These are phyloP conservation scores for Microchrysa polita DNA, from an alignment of 2,888 invertebrate genomes.

Conservation along the genomic window DNA sequence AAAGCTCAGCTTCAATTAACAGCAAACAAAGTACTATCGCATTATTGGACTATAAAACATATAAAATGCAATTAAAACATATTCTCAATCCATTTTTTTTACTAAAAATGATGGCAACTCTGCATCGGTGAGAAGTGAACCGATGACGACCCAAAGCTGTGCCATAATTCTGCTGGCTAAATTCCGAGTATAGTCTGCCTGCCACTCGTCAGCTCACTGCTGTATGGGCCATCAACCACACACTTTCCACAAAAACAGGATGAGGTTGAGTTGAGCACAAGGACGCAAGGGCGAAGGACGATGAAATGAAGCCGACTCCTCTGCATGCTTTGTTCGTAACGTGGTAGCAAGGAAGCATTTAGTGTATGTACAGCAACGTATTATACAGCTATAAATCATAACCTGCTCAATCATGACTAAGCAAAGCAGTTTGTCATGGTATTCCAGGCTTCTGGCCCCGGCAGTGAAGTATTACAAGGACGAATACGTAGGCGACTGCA, in stretches of 20 bases:
- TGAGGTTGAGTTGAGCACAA: conserved; percentile 23
- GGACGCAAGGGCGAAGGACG: not conserved
- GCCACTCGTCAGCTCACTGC: conserved; percentile 13
- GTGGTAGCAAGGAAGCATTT: conserved; percentile 26
- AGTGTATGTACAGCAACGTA: not conserved
- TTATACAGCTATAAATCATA: conserved; percentile 28
- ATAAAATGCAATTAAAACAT: too few species aligned
- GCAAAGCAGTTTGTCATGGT: conserved; percentile 27
- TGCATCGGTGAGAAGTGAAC: not conserved
- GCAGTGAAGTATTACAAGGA: conserved; percentile 26
- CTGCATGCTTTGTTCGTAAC: not conserved
- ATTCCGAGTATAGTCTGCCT: conserved; percentile 7
- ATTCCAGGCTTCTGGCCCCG: conserved; percentile 15
- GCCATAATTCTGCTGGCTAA: conserved; percentile 19
- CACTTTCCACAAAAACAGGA: conserved; percentile 20
- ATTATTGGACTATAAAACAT: too few species aligned
- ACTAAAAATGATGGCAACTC: not conserved
- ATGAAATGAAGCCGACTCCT: not conserved
- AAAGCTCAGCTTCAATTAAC: too few species aligned
- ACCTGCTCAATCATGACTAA: conserved; percentile 30
- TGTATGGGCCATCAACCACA: conserved; percentile 30
- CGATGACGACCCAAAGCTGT: conserved; percentile 23
- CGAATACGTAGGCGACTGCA: conserved; percentile 6
- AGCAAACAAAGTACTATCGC: too few species aligned
- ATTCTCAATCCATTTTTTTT: too few species aligned